phyloP scores from a whole-genome alignment of 2,113 vertebrate species.

The Crotophaga sulcirostris region DNA sequence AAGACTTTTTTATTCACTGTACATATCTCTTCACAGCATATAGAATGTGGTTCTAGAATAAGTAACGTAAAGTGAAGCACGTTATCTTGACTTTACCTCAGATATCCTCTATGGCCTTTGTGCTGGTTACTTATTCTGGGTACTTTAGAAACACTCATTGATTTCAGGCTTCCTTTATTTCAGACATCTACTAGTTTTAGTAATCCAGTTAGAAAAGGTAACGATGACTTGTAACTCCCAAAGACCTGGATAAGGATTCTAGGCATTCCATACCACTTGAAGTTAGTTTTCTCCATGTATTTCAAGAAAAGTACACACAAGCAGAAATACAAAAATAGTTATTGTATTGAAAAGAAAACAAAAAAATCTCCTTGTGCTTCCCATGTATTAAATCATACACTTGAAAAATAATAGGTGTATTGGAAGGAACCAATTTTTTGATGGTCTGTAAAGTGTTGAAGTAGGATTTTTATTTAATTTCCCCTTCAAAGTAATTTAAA shows the following conservation, averaged over 20 bases:
- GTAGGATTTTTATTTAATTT: not conserved
- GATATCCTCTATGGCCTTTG: not conserved
- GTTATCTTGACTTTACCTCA: not conserved
- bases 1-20: not conserved
- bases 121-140: not conserved
- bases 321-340: not conserved
- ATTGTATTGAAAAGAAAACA: not conserved
- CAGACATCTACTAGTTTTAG: not conserved
- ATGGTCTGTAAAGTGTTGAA: not conserved
- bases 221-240: not conserved
- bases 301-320: not conserved
- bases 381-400: not conserved
- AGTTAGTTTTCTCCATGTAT: not conserved
- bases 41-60: not conserved
- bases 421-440: not conserved
- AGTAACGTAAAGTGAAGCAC: not conserved
- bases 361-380: not conserved
- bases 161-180: not conserved
- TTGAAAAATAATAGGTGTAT: not conserved
- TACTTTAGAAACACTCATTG: not conserved
- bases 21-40: not conserved
- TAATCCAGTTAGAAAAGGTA: not conserved
- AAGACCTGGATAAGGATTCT: not conserved
- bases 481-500: not conserved
- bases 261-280: not conserved